A percentile compares a stretch with the other conserved stretches of the same genome.
phyloP scores from a whole-genome alignment of 2,113 vertebrate genomes.

The Notothenia rossii region DNA sequence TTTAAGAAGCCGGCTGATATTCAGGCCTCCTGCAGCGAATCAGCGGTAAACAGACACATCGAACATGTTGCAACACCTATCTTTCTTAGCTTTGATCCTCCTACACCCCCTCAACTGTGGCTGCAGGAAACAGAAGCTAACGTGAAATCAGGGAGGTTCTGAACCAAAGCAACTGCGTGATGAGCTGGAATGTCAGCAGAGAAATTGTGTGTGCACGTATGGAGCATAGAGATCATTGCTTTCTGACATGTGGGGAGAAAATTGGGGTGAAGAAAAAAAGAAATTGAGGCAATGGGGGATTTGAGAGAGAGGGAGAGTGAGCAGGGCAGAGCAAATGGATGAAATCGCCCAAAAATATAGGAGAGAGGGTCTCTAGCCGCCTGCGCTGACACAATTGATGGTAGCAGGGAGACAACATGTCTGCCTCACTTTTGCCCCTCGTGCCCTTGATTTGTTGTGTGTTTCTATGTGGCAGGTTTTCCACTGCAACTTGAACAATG shows the following conservation, averaged over 20 bases:
- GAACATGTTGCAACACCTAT: constrained; percentile 50
- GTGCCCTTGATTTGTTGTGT: constrained; percentile 23
- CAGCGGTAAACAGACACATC: constrained; percentile 49
- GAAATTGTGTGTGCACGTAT: constrained; percentile 25
- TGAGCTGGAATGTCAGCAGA: constrained; percentile 84
- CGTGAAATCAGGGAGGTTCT: constrained; percentile 62
- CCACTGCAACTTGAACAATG: constrained; percentile 41
- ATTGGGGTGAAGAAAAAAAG: constrained; percentile 33
- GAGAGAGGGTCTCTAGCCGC: constrained; percentile 29
- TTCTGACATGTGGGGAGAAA: constrained; percentile 30
- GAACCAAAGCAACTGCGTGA: constrained; percentile 70
- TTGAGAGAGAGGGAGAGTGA: constrained; percentile 15
- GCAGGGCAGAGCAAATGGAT: constrained; percentile 28
- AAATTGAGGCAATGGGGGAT: constrained; percentile 7
- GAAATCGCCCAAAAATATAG: constrained; percentile 48
- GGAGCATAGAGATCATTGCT: constrained; percentile 32
- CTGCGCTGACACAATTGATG: constrained; percentile 47
- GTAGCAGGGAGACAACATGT: constrained; percentile 31
- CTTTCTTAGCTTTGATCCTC: constrained; percentile 69
- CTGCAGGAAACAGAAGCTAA: constrained; percentile 37
- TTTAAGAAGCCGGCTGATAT: constrained; percentile 5
- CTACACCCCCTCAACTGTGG: constrained; percentile 42
- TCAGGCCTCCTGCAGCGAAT: constrained; percentile 46
- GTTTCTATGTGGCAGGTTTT: constrained; percentile 1
- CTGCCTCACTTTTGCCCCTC: constrained; percentile 37